phyloP scores from a whole-genome alignment of 2,888 invertebrate genomes.

The Lasioglossum vierecki region DNA sequence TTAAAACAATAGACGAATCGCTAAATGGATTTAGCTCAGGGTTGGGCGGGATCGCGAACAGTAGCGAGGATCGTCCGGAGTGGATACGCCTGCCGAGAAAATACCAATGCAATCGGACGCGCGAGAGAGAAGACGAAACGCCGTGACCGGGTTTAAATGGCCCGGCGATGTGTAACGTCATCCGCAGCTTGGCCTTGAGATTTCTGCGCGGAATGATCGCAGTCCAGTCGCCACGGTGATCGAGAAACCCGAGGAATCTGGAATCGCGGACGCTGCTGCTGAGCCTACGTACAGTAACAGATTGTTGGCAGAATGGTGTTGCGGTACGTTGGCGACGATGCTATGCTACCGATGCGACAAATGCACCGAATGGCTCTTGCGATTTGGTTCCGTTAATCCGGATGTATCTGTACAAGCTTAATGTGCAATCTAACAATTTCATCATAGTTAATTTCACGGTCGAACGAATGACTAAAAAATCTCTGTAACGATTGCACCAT shows the following conservation, averaged over 20 bases:
- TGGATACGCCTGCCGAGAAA: constrained; percentile 44
- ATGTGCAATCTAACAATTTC: not conserved
- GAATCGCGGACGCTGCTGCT: constrained; percentile 7
- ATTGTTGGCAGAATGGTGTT: not conserved
- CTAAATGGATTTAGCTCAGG: not conserved
- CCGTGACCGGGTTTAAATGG: constrained; percentile 57
- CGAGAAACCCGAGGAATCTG: constrained; percentile 31
- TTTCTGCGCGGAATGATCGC: constrained; percentile 12
- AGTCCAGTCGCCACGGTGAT: not conserved
- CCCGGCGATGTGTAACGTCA: constrained; percentile 48
- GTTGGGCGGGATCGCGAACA: not conserved
- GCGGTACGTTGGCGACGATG: not conserved
- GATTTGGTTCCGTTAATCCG: not conserved
- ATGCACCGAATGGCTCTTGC: not conserved
- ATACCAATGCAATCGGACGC: constrained; percentile 61
- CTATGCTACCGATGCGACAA: not conserved
- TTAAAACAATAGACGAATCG: not conserved
- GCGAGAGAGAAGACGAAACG: constrained; percentile 19
- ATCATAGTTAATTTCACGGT: not conserved
- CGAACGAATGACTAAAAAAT: not conserved
- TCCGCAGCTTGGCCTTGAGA: constrained; percentile 33
- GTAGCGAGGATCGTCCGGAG: not conserved
- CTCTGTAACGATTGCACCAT: not conserved
- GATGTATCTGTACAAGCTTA: not conserved
- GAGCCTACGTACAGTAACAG: not conserved